Evolutionary conservation across 2,888 invertebrate genomes (phyloP).

Genomic region (Apocheima hispidaria): DNA sequence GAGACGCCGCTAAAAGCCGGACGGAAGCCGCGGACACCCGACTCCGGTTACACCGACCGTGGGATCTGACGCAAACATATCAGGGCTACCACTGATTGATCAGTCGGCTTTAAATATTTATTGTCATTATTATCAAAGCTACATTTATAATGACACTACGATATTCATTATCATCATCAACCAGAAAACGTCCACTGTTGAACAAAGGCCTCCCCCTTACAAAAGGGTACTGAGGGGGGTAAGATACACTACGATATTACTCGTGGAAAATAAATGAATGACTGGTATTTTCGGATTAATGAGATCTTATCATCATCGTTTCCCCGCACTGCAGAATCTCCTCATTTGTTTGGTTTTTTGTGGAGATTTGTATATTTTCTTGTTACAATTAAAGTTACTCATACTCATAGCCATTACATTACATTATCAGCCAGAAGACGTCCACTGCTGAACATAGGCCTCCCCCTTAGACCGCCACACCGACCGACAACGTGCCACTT

Average conservation of each 20-base stretch:
- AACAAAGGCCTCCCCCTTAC: no score
- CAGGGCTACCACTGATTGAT: constrained; percentile 62
- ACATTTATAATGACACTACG: not conserved
- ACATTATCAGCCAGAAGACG: no score
- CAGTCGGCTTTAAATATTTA: not conserved
- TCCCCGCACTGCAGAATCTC: not conserved
- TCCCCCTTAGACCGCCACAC: no score
- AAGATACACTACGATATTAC: no score
- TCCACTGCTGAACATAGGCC: no score
- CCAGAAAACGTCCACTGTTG: no score
- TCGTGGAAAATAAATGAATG: not conserved
- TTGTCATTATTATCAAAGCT: not conserved
- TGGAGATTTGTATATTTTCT: no score
- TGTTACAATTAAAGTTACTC: no score
- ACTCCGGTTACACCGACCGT: constrained; percentile 82
- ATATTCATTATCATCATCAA: no score
- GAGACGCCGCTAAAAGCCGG: constrained; percentile 84
- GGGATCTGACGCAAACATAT: constrained; percentile 76
- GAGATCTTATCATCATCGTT: not conserved
- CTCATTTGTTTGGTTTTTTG: fast-evolving
- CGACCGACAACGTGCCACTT: no score
- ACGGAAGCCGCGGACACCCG: constrained; percentile 83
- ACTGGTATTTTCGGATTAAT: not conserved
- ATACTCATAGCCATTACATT: no score
- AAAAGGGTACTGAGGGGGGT: no score